phyloP scores from a whole-genome alignment of 2,888 invertebrate genomes.

The Eumerus sabulonum region DNA sequence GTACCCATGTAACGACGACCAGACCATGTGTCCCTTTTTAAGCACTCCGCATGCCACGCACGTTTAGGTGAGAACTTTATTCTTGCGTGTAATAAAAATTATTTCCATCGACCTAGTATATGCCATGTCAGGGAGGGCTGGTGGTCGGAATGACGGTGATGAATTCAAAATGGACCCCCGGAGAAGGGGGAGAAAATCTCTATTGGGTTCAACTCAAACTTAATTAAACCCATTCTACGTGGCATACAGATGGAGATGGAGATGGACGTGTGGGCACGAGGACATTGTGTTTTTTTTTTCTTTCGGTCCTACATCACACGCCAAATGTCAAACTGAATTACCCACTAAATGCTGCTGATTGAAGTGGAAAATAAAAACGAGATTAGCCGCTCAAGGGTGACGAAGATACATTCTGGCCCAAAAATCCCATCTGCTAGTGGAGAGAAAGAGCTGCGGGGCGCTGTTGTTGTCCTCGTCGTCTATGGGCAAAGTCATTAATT shows the following conservation, averaged over 20 bases:
- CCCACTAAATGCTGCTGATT: slow-evolving; percentile 54
- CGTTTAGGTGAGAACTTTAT: slow-evolving; percentile 68
- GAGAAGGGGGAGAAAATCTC: slow-evolving; percentile 1
- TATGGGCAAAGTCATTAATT: slow-evolving; percentile 67
- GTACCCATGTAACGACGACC: too few relatives aligned
- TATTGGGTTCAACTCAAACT: slow-evolving; percentile 54
- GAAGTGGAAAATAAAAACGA: slow-evolving; percentile 57
- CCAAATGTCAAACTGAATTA: slow-evolving; percentile 62
- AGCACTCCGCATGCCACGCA: slow-evolving; percentile 45
- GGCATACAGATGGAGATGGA: slow-evolving; percentile 12
- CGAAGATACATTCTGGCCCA: slow-evolving; percentile 6
- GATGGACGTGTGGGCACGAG: neutral
- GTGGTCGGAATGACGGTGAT: slow-evolving; percentile 43
- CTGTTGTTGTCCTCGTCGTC: slow-evolving; percentile 21
- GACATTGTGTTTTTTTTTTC: too few relatives aligned
- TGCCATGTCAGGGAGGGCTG: slow-evolving; percentile 32
- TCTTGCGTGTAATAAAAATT: slow-evolving; percentile 61
- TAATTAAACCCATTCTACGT: slow-evolving; percentile 54
- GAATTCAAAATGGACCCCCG: slow-evolving; percentile 65
- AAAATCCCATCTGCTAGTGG: neutral
- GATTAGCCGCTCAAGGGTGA: slow-evolving; percentile 50
- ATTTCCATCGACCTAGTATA: slow-evolving; percentile 62
- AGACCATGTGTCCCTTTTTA: too few relatives aligned
- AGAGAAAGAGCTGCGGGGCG: neutral
- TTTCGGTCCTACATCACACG: slow-evolving; percentile 43